Evolutionary conservation across 92 coral and sea anemone species (phyloP), one percentile per base, ranked within the genome.

Genomic region (Actinernus sp.): DNA sequence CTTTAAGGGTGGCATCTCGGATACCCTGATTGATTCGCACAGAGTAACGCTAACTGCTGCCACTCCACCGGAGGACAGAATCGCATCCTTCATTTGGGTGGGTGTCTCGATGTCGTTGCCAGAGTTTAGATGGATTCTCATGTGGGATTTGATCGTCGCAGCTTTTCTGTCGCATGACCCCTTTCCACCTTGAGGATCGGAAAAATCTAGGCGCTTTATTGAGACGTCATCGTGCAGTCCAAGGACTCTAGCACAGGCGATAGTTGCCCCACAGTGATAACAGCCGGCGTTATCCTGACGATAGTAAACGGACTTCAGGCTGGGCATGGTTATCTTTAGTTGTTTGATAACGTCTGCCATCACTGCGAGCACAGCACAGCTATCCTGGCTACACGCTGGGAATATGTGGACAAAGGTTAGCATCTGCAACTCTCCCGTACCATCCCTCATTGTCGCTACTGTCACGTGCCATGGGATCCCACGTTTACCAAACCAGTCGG

Each of bases 91-190:
- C 86, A 69, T 78, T 36, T 84, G 90, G 43, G 32, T 59, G 33
- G 90, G 74, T 21, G 68, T 58, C 58, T 83, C 79, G 25, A 82
- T 74, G 56, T 82, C 78, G 58, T 61, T 79, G 12, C 90, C 86
- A 23, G 74, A 33, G 49, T 78, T 78, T 16, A 84, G 74, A 39
- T 84, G 63, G 37, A 84, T 68, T 21, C 47, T 76, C 79, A 76
- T 76, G 40, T 76, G 89, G 13, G 73, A 83, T 47, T 82, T 82
- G 39, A 76, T 83, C 27, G 79, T 76, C 31, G 85, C 89, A 27
- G 85, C 89, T 36, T 83, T 76, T 32, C 85, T 23, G 63, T 76
- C 80, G 43, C 86, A 79, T 4, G 59, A 26, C 14, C 73, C 73
- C 40, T 79, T 79, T 55, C 68, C 79, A 20, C 73, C 79, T 55